Evolutionary conservation across 1,140 invertebrate genomes (phyloP), one percentile per base, ranked within the genome.

Genomic region (Neodiprion pinetum): DNA sequence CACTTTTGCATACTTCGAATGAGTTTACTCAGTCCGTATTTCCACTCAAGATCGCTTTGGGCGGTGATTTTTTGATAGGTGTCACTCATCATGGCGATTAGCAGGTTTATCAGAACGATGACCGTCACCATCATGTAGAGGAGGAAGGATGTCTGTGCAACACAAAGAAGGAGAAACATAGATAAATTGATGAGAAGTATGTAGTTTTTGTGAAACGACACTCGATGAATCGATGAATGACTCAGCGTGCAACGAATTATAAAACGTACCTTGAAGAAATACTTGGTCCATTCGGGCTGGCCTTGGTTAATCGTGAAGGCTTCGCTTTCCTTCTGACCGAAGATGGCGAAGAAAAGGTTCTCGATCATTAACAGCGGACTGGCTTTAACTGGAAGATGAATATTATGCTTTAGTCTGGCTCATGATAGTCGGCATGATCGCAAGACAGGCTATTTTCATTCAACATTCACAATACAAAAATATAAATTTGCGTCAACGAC

Each of bases 51-150:
- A 86, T 99, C 98, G 40, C 98, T 99, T 92, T 99, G 98, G n/a
- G 97, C 96, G 80, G 98, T 93, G 85, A 99, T 99, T 78, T 96
- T 92, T 87, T 99, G 98, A 89, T 99, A 99, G 21, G 98, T 99
- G 90, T 99, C 98, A 82, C 96, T 98, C 98, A 99, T 99, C 98
- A 99, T 99, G 90, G 98, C 98, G 92, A 99, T 99, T 81, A 99
- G 93, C 77, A 99, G 91, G 91, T 99, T 99, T 89, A 99, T 99
- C 74, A 99, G 91, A 69, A 99, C 98, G 83, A 99, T 96, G 69
- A 99, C 95, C 71, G 96, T 98, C 79, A 99, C 97, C 92, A 99
- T 92, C 96, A 99, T 97, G 90, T 99, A 99, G 40, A 94, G 48
- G 9, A 86, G 85, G 71, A 88, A 88, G 48, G 86, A 85, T 17